Conservation (phyloP, 2,797 vertebrate species). For the Thamnophis elegans region DNA sequence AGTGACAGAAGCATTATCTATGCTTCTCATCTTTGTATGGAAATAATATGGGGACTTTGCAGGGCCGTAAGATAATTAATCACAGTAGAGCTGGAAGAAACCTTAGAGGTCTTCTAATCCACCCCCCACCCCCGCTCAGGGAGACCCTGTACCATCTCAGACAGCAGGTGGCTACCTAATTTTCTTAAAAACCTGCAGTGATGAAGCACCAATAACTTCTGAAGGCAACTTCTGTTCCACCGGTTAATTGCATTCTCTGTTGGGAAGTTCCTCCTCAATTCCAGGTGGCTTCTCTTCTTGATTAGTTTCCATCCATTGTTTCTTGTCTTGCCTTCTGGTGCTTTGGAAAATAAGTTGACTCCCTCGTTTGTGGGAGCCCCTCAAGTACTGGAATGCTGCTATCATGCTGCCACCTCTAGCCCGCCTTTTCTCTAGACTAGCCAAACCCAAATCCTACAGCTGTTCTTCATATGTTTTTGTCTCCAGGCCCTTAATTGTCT, state of each 20-base stretch:
- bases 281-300: background rate
- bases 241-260: background rate
- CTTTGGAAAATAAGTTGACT: background rate
- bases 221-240: background rate
- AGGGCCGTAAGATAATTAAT: background rate
- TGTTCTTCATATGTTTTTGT: background rate
- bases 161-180: background rate
- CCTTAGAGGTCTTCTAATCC: background rate
- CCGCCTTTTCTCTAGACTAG: background rate
- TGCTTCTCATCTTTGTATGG: background rate
- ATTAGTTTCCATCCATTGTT: background rate
- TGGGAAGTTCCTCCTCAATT: background rate
- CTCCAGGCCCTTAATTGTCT: background rate
- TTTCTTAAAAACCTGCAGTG: background rate
- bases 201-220: background rate
- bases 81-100: background rate
- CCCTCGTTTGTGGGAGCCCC: background rate
- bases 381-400: background rate
- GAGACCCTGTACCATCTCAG: background rate
- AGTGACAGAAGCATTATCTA: background rate
- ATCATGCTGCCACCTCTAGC: background rate
- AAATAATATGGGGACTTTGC: background rate
- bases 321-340: background rate
- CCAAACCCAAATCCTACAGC: background rate
- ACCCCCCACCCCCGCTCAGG: background rate